phyloP scores from a whole-genome alignment of 1,140 invertebrate genomes.

The Eumaeus atala region DNA sequence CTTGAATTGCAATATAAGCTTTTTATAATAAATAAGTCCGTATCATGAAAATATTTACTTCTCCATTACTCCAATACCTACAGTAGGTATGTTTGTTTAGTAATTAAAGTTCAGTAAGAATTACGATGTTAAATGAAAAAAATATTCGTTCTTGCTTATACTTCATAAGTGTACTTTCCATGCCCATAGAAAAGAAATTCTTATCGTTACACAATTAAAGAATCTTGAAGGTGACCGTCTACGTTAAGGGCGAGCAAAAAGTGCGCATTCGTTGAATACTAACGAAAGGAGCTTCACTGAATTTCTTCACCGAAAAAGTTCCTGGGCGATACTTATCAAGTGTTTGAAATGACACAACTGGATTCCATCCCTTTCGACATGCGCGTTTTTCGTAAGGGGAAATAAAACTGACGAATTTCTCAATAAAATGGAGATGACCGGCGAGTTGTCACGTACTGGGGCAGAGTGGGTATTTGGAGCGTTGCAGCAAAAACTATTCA shows the following conservation, averaged over 20 bases:
- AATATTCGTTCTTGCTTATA: slow-evolving; percentile 50
- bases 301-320: slow-evolving; percentile 61
- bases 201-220: slow-evolving; percentile 67
- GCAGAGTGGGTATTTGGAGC: slow-evolving; percentile 65
- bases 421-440: slow-evolving; percentile 71
- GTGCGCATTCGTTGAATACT: slow-evolving; percentile 57
- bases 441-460: slow-evolving; percentile 63
- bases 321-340: slow-evolving; percentile 70
- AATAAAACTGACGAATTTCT: slow-evolving; percentile 74
- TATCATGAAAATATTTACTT: background rate
- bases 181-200: slow-evolving; percentile 48
- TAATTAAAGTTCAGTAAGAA: background rate
- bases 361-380: slow-evolving; percentile 61
- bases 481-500: slow-evolving; percentile 72
- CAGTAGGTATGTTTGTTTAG: background rate
- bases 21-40: slow-evolving; percentile 2
- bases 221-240: slow-evolving; percentile 64
- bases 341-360: slow-evolving; percentile 74
- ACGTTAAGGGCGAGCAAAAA: slow-evolving; percentile 55
- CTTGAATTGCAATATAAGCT: slow-evolving; percentile 7
- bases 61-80: background rate
- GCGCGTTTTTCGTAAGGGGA: slow-evolving; percentile 53
- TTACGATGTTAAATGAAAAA: slow-evolving; percentile 29
- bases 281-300: slow-evolving; percentile 60
- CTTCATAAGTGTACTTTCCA: slow-evolving; percentile 27